Evolutionary conservation across 2,113 vertebrate species (phyloP).

Genomic region (Nycticryphes semicollaris): DNA sequence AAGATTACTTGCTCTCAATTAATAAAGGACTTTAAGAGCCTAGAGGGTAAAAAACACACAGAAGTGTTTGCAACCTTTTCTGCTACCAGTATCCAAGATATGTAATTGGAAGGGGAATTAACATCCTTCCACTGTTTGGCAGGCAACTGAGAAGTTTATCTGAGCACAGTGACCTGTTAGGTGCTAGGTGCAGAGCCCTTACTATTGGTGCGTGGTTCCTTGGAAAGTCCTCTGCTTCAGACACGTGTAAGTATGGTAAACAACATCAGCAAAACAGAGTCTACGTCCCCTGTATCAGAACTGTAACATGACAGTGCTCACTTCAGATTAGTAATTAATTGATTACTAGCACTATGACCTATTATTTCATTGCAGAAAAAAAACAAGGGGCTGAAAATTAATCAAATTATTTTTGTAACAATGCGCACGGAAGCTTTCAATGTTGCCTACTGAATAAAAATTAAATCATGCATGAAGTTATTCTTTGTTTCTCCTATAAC

Average conservation of each 20-base stretch:
- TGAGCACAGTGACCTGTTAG: background rate
- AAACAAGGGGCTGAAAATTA: background rate
- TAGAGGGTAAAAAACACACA: background rate
- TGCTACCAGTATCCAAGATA: background rate
- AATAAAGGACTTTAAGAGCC: background rate
- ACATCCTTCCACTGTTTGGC: background rate
- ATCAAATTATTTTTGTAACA: background rate
- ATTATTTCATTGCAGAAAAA: background rate
- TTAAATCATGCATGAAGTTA: background rate
- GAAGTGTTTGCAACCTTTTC: background rate
- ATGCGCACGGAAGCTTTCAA: background rate
- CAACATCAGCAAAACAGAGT: background rate
- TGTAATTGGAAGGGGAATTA: background rate
- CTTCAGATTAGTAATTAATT: background rate
- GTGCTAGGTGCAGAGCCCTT: background rate
- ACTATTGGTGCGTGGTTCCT: background rate
- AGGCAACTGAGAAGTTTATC: background rate
- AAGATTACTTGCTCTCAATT: background rate
- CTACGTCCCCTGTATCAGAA: background rate
- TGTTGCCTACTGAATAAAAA: background rate
- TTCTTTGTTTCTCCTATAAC: background rate
- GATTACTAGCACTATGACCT: background rate
- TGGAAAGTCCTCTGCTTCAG: background rate
- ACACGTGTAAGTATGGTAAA: fast-evolving
- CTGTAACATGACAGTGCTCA: background rate